phyloP scores from a whole-genome alignment of 2,113 vertebrate genomes.

The Callopanchax toddi region DNA sequence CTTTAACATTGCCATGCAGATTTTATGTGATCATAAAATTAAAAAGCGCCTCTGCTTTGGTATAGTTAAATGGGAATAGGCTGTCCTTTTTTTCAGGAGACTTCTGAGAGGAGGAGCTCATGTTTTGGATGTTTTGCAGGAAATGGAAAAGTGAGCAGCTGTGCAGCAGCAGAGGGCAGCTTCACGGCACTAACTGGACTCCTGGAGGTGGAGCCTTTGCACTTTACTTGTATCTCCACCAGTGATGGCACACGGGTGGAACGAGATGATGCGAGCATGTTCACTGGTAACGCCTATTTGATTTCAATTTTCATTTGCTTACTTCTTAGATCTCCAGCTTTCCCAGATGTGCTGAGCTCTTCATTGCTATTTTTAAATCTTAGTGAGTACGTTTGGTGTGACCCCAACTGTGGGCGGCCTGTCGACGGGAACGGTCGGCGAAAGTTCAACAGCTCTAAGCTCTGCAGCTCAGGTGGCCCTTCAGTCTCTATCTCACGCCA shows the following conservation, averaged over 20 bases:
- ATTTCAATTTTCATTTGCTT: not conserved
- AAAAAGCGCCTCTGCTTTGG: no score
- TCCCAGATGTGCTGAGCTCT: conserved; percentile 6
- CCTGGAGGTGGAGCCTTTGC: conserved; percentile 96
- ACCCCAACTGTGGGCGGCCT: conserved; percentile 93
- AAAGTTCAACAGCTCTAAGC: conserved; percentile 97
- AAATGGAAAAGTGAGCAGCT: conserved; percentile 93
- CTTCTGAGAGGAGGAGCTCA: not conserved
- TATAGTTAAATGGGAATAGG: no score
- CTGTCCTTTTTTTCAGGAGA: not conserved
- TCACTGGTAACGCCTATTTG: conserved; percentile 88
- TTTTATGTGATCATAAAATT: no score
- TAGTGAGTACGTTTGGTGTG: conserved; percentile 98
- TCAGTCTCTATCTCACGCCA: conserved; percentile 98
- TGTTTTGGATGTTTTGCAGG: conserved; percentile 76
- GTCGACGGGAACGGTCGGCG: conserved; percentile 91
- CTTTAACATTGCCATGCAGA: no score
- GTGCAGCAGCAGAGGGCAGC: conserved; percentile 96
- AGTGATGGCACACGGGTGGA: conserved; percentile 99
- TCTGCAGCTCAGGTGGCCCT: conserved; percentile 99
- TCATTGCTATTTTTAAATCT: not conserved
- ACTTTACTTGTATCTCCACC: conserved; percentile 98
- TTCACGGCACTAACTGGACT: conserved; percentile 98
- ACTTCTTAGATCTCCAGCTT: no score
- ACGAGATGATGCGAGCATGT: conserved; percentile 99